These are phyloP conservation scores for Caenorhabditis sp. DNA, from an alignment of 2,888 invertebrate genomes.

Conservation along the genomic window DNA sequence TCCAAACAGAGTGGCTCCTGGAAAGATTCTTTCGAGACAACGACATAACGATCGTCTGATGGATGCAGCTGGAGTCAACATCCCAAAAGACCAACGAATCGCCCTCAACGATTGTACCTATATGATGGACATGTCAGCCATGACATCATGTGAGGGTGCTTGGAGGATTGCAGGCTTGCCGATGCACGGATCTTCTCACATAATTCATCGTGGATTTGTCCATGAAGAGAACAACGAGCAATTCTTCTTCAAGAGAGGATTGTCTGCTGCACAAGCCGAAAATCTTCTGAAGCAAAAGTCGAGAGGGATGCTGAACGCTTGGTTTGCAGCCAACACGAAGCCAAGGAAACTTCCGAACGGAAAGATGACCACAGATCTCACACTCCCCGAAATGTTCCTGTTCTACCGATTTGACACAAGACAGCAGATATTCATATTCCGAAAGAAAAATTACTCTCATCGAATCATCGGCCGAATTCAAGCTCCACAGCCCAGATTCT, in stretches of 20 bases:
- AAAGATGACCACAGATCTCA: conserved; percentile 6
- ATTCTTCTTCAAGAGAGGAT: conserved; percentile 19
- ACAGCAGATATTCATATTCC: conserved; percentile 12
- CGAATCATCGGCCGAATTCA: conserved; percentile 17
- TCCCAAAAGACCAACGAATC: not conserved
- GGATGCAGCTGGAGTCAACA: conserved; percentile 20
- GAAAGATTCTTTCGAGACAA: not conserved
- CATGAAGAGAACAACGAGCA: conserved; percentile 40
- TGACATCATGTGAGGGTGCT: conserved; percentile 44
- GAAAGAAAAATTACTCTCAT: not conserved
- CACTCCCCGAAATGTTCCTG: conserved; percentile 14
- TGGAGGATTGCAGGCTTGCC: conserved; percentile 27
- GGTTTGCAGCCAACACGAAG: conserved; percentile 47
- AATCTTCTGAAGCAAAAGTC: not conserved
- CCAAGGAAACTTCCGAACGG: not conserved
- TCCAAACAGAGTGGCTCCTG: not conserved
- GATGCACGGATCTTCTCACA: conserved; percentile 47
- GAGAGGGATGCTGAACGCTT: conserved; percentile 23
- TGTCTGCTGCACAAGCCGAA: not conserved
- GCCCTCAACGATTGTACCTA: conserved; percentile 39
- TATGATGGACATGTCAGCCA: conserved; percentile 41
- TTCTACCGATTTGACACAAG: conserved; percentile 12
- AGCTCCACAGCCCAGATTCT: conserved; percentile 41
- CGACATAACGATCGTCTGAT: not conserved
- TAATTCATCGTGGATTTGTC: conserved; percentile 24